A percentile compares a stretch with the other conserved stretches of the same genome.
Conservation (phyloP, 2,113 vertebrate genomes). For the Syngnathus scovelli region DNA sequence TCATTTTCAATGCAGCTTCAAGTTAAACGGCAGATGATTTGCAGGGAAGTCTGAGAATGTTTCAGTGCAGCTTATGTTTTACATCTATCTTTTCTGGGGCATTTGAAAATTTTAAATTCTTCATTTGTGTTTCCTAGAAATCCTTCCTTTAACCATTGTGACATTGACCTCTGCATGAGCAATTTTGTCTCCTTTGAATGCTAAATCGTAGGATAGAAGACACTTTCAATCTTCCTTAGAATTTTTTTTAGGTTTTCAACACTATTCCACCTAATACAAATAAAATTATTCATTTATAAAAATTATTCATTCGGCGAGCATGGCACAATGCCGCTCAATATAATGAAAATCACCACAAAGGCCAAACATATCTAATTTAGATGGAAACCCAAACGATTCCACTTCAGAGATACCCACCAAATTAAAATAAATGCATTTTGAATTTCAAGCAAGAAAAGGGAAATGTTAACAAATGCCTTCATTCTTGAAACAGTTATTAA, state of each 20-base stretch:
- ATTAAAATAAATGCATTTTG: no score
- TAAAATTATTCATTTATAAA: neutral
- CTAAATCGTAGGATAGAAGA: neutral
- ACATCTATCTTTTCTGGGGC: neutral
- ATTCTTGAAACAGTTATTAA: neutral
- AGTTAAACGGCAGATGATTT: neutral
- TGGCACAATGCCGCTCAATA: no score
- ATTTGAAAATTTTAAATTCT: neutral
- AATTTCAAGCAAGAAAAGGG: neutral
- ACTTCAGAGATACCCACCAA: no score
- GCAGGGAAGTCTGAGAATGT: neutral
- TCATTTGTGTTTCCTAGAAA: neutral
- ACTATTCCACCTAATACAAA: neutral
- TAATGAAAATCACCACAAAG: no score
- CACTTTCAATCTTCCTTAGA: neutral
- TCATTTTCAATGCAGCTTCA: neutral
- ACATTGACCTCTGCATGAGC: neutral
- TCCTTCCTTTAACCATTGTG: neutral
- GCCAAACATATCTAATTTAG: neutral
- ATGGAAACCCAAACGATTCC: neutral
- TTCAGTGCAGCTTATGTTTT: neutral
- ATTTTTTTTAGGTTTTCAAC: no score
- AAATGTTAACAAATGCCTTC: neutral
- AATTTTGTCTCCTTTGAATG: neutral
- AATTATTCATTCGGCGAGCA: neutral